Evolutionary conservation across 2,113 vertebrate species (phyloP), one percentile per base, ranked within the genome.

Genomic region (Antechinus flavipes): DNA sequence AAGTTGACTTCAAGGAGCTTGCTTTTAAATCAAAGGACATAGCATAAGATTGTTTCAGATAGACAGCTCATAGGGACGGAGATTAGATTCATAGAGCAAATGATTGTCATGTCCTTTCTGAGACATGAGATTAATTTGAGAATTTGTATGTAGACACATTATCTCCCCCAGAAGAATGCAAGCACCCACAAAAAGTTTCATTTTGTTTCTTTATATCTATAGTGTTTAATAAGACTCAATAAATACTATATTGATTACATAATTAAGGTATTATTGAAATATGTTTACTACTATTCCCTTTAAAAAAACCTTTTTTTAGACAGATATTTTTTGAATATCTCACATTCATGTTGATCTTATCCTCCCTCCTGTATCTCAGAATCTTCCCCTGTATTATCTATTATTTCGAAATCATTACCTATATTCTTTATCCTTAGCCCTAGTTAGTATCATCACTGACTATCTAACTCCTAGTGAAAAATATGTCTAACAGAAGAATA

Each of bases 401-500:
- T 90, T 93, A 26, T 91, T 8, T 42, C 12, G 42, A 89, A 68
- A 54, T 46, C 50, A 91, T 91, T 50, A 25, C 49, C 27, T 25
- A 8, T 50, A 58, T 25, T 42, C 26, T n/a, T 25, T 55, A 22
- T 12, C 3, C 8, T 49, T 54, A 23, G 55, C 24, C 56, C 93
- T 23, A 2, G 50, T 91, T 93, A 47, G 0, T 61, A 76, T n/a
- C 46, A 90, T 46, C 52, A 54, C 26, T 54, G 35, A 1, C 35
- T 42, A 76, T 92, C 89, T 68, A 94, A 53, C 7, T 84, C 49
- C 0, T 9, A 96, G 68, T 47, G 93, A 94, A 93, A 95, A 49
- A 49, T 52, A 10, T 56, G 68, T 53, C 9, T 54, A 91, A 46
- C 92, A 97, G 94, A 96, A 98, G 95, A 91, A 94, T 76, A 54